Percentiles rank a stretch among this genome's conserved stretches.
Evolutionary conservation across 2,113 vertebrate species (phyloP).

Genomic region (Megatriorchis doriae): DNA sequence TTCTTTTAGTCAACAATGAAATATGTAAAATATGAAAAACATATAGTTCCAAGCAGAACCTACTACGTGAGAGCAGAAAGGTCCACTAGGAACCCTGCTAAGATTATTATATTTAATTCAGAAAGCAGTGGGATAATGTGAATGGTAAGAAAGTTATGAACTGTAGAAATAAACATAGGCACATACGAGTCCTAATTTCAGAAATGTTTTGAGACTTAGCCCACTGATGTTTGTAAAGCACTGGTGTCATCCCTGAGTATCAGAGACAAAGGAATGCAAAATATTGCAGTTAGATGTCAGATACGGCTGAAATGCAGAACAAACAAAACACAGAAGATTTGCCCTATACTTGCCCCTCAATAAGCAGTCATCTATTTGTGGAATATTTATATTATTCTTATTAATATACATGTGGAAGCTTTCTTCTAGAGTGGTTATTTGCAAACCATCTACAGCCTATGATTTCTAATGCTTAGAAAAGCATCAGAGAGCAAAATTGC

Average conservation of each 20-base stretch:
- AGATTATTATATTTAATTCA: background rate
- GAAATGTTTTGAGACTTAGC: background rate
- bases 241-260: background rate
- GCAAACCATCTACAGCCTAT: conserved; percentile 62
- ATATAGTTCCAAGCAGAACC: background rate
- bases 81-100: background rate
- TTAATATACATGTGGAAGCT: conserved; percentile 10
- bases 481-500: conserved; percentile 53
- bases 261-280: background rate
- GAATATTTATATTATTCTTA: conserved; percentile 41
- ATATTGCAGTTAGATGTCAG: background rate
- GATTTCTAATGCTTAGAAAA: conserved; percentile 60
- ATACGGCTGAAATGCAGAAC: background rate
- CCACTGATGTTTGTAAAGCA: background rate
- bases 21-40: background rate
- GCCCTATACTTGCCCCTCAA: background rate
- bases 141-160: background rate
- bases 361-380: conserved; percentile 2
- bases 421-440: conserved; percentile 55
- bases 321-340: background rate
- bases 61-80: background rate
- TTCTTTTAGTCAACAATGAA: background rate
- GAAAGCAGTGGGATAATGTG: background rate
- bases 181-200: background rate
- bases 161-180: background rate